These are phyloP conservation scores for Drosophila paracracens DNA, from an alignment of 2,888 invertebrate species.

Conservation along the genomic window DNA sequence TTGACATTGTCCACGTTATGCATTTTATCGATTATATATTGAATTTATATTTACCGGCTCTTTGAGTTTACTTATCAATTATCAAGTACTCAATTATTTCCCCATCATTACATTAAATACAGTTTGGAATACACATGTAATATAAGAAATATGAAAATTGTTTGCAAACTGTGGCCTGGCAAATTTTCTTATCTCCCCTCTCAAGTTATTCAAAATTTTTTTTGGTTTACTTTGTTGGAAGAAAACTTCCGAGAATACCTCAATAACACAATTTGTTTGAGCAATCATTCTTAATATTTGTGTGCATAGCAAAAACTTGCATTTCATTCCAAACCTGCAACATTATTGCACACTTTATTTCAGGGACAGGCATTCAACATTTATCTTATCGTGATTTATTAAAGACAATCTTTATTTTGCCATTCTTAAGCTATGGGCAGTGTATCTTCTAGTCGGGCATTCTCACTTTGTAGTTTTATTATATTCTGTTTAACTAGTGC, in stretches of 20 bases:
- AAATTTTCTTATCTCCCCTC: neutral
- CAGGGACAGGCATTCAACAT: neutral
- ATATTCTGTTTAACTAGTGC: conserved; percentile 38
- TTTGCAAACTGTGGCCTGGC: neutral
- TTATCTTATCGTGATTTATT: neutral
- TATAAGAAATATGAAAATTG: neutral
- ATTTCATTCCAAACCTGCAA: neutral
- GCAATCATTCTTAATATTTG: neutral
- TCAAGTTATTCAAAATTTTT: neutral
- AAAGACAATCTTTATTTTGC: neutral
- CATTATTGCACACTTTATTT: neutral
- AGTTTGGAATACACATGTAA: neutral
- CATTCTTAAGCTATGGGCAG: neutral
- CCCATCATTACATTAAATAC: conserved; percentile 5
- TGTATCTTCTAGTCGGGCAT: conserved; percentile 6
- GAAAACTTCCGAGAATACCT: neutral
- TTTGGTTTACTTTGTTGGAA: neutral
- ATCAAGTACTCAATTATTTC: conserved; percentile 9
- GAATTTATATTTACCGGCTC: conserved; percentile 40
- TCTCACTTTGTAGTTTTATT: neutral
- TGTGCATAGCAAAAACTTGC: neutral
- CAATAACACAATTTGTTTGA: neutral
- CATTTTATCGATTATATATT: conserved; percentile 61
- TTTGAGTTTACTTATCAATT: conserved; percentile 14
- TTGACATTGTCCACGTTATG: conserved; percentile 54